These are phyloP conservation scores for Erebia palarica DNA, from an alignment of 2,888 invertebrate genomes.

Conservation along the genomic window DNA sequence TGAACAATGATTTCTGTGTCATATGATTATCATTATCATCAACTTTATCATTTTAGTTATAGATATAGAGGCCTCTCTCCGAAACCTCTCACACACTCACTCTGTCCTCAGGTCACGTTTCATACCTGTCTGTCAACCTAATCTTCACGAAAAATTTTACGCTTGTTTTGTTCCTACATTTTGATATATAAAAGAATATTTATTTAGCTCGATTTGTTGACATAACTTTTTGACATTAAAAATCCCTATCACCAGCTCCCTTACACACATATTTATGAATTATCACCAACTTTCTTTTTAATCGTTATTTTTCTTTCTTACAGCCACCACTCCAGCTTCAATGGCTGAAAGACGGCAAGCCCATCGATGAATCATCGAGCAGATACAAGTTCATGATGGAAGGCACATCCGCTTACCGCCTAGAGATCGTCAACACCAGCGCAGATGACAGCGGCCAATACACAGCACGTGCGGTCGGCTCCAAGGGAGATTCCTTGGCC, in stretches of 20 bases:
- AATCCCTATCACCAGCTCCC: no score
- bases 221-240: no score
- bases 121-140: no score
- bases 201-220: neutral
- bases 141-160: no score
- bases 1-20: no score
- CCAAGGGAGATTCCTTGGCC: constrained; percentile 91
- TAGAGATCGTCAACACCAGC: constrained; percentile 89
- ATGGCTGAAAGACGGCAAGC: constrained; percentile 97
- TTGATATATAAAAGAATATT: neutral
- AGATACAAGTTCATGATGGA: constrained; percentile 92
- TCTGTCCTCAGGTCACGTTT: no score
- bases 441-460: constrained; percentile 94
- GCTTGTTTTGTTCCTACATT: no score
- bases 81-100: no score
- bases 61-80: no score
- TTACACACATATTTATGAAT: neutral
- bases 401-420: constrained; percentile 89
- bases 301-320: constrained; percentile 21
- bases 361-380: constrained; percentile 89
- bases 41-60: no score
- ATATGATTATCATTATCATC: neutral
- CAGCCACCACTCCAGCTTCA: constrained; percentile 85
- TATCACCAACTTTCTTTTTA: neutral
- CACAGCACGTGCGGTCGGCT: constrained; percentile 91